A percentile compares a stretch with the other conserved stretches of the same genome.
Evolutionary conservation across 2,797 vertebrate genomes (phyloP).

Genomic region (Onychomys leucogaster): DNA sequence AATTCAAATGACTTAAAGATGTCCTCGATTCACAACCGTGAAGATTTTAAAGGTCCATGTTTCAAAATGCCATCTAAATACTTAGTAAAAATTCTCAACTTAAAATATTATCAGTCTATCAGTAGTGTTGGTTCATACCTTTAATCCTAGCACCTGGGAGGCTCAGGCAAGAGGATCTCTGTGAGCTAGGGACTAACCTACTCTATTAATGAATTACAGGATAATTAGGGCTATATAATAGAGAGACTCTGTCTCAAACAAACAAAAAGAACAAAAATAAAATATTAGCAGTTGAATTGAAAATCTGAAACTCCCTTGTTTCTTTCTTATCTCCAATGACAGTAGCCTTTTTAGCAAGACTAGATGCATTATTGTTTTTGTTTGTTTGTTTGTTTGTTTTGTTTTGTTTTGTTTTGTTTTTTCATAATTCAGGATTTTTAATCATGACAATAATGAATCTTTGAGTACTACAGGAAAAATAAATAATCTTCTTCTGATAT

Average conservation of each 20-base stretch:
- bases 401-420: too few species aligned
- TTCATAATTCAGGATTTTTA: neutral
- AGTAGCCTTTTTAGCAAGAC: neutral
- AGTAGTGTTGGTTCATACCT: neutral
- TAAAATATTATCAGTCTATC: neutral
- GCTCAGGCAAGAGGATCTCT: neutral
- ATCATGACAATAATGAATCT: neutral
- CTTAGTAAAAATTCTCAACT: neutral
- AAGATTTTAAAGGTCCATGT: neutral
- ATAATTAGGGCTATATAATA: neutral
- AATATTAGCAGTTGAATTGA: neutral
- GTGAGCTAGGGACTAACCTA: neutral
- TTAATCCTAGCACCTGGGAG: neutral
- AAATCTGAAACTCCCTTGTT: neutral
- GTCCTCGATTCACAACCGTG: neutral
- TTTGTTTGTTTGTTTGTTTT: too few species aligned
- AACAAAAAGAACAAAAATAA: neutral
- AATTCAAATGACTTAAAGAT: neutral
- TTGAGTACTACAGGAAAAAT: neutral
- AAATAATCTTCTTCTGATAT: neutral
- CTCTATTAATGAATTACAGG: neutral
- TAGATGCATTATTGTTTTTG: neutral
- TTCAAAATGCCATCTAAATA: slow-evolving; percentile 31
- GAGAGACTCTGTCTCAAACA: neutral
- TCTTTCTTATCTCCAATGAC: neutral